Conservation (phyloP, 2,888 invertebrate species). For the Cryptophagus acutangulus region DNA sequence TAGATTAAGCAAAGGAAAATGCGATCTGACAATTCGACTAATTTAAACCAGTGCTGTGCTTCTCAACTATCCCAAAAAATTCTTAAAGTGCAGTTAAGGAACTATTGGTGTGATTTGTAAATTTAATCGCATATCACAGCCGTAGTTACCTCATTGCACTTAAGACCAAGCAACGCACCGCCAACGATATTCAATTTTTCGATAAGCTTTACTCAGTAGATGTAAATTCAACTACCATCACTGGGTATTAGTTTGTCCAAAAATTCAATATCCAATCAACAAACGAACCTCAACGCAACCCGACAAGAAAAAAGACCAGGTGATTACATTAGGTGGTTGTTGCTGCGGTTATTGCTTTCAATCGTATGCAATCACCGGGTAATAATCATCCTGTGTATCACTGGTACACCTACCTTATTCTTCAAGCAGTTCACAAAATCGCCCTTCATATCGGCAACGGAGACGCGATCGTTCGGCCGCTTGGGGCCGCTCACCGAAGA, state of each 20-base stretch:
- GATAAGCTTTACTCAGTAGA: conserved; percentile 21
- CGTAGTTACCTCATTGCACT: conserved; percentile 41
- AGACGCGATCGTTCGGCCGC: conserved; percentile 91
- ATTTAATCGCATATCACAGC: conserved; percentile 43
- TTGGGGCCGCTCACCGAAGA: conserved; percentile 97
- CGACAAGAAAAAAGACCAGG: conserved; percentile 1
- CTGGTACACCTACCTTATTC: conserved; percentile 69
- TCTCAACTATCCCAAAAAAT: no score
- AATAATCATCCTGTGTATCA: conserved; percentile 34
- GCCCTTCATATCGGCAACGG: conserved; percentile 81
- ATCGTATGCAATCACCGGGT: conserved; percentile 37
- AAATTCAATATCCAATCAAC: not conserved
- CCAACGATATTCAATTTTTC: conserved; percentile 7
- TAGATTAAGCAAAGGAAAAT: conserved; percentile 42
- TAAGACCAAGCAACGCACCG: conserved; percentile 4
- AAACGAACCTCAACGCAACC: conserved; percentile 5
- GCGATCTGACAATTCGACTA: conserved; percentile 3
- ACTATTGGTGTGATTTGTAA: conserved; percentile 45
- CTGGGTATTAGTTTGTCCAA: conserved; percentile 27
- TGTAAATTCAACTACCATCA: conserved; percentile 21
- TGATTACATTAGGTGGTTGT: conserved; percentile 29
- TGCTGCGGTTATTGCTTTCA: conserved; percentile 25
- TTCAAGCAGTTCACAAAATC: conserved; percentile 83
- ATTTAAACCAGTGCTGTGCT: conserved; percentile 2
- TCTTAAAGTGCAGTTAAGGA: conserved; percentile 37